Evolutionary conservation across 2,888 invertebrate species (phyloP).

Genomic region (Amphipoea lucens): DNA sequence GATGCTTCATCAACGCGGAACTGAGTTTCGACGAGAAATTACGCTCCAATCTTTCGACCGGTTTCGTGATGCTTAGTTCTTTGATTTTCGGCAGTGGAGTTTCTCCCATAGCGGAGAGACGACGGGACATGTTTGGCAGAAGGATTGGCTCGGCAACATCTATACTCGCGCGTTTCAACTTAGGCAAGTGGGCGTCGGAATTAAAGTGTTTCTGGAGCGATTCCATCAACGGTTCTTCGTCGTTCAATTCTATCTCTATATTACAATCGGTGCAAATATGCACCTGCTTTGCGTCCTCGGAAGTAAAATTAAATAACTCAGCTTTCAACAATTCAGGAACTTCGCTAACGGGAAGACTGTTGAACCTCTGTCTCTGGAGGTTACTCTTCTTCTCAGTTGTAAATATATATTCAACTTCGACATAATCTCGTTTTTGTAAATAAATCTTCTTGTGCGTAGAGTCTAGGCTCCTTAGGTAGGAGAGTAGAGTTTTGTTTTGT

Average conservation of each 20-base stretch:
- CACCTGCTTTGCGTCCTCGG: conserved; percentile 83
- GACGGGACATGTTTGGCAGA: conserved; percentile 85
- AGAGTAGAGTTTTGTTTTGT: conserved; percentile 73
- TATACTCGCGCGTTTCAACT: conserved; percentile 84
- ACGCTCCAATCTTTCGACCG: conserved; percentile 81
- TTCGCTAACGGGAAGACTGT: conserved; percentile 86
- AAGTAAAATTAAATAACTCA: conserved; percentile 74
- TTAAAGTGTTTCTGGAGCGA: conserved; percentile 86
- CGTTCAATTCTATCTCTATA: conserved; percentile 85
- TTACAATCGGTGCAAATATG: conserved; percentile 88
- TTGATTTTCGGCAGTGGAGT: conserved; percentile 77
- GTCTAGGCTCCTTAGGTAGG: conserved; percentile 80
- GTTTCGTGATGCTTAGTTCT: conserved; percentile 77
- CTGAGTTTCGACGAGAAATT: conserved; percentile 80
- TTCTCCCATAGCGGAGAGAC: conserved; percentile 84
- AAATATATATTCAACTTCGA: conserved; percentile 87
- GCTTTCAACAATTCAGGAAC: conserved; percentile 86
- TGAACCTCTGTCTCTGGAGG: conserved; percentile 85
- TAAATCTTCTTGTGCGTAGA: conserved; percentile 81
- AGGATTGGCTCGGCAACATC: conserved; percentile 86
- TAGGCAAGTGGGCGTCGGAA: conserved; percentile 82
- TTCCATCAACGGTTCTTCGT: conserved; percentile 86
- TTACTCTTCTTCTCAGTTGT: conserved; percentile 87
- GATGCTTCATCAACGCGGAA: conserved; percentile 77
- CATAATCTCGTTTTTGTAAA: conserved; percentile 80